A percentile compares a stretch with the other conserved stretches of the same genome.
Conservation (phyloP, 2,797 vertebrate genomes). For the Gallinago solitaria region DNA sequence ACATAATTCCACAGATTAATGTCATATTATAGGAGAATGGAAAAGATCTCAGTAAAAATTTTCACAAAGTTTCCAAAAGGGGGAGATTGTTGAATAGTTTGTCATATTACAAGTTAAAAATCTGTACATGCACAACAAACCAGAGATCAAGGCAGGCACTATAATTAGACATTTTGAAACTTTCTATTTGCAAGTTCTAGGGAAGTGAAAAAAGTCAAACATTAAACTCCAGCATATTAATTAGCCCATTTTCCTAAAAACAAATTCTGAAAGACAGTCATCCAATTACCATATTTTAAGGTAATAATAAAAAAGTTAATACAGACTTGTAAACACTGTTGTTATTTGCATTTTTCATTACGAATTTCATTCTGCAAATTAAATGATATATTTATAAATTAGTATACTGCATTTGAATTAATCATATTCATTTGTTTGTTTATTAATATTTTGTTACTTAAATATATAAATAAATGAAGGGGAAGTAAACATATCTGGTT, state of each 20-base stretch:
- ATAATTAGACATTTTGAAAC: not conserved
- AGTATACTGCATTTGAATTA: not conserved
- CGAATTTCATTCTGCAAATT: not conserved
- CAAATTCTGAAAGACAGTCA: not conserved
- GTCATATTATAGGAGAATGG: not conserved
- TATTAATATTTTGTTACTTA: not conserved
- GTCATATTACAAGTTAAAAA: not conserved
- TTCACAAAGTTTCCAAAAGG: not conserved
- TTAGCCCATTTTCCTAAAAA: not conserved
- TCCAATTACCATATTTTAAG: conserved; percentile 8
- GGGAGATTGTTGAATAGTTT: not conserved
- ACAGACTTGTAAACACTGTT: not conserved
- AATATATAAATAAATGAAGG: not conserved
- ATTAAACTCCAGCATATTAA: not conserved
- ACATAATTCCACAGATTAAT: not conserved
- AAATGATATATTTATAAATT: not conserved
- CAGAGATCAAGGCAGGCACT: not conserved
- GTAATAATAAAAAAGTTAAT: conserved; percentile 10
- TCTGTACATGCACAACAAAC: not conserved
- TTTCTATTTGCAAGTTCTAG: not conserved
- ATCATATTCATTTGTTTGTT: not conserved
- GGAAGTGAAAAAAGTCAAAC: conserved; percentile 19
- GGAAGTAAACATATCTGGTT: not conserved
- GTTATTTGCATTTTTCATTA: conserved; percentile 46
- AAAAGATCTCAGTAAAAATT: not conserved